Evolutionary conservation across 2,888 invertebrate species (phyloP).

Genomic region (Cryptus armator): DNA sequence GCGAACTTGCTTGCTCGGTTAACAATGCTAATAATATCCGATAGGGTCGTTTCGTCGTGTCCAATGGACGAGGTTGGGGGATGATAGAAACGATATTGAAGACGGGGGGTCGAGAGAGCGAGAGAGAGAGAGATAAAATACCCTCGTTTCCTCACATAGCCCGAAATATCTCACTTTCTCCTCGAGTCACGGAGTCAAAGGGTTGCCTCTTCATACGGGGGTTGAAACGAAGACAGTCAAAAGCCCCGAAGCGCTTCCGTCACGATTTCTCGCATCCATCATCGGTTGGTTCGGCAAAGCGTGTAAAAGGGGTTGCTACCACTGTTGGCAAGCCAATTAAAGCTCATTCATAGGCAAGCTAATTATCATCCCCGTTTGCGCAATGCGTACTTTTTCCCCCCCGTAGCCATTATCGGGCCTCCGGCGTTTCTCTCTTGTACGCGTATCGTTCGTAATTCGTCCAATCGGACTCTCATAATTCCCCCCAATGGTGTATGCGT

Average conservation of each 20-base stretch:
- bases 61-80: constrained; percentile 56
- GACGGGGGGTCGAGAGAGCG: constrained; percentile 29
- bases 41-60: constrained; percentile 71
- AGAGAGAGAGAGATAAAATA: neutral
- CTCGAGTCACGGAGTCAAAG: constrained; percentile 77
- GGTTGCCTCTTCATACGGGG: constrained; percentile 63
- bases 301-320: constrained; percentile 50
- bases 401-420: constrained; percentile 59
- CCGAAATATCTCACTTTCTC: constrained; percentile 57
- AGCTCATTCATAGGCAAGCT: constrained; percentile 81
- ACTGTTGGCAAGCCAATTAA: constrained; percentile 78
- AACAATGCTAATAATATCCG: constrained; percentile 84
- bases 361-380: constrained; percentile 78
- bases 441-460: constrained; percentile 78
- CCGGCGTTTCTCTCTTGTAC: constrained; percentile 30
- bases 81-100: constrained; percentile 61
- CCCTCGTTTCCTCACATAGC: constrained; percentile 52
- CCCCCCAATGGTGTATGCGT: neutral
- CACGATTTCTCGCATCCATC: constrained; percentile 71
- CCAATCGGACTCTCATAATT: constrained; percentile 75
- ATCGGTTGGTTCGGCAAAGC: constrained; percentile 66
- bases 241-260: constrained; percentile 73
- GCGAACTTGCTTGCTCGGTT: constrained; percentile 79
- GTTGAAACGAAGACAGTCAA: constrained; percentile 56
- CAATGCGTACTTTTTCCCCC: constrained; percentile 35